These are phyloP conservation scores for Protosalanx chinensis DNA, from an alignment of 2,797 vertebrate genomes.

Conservation along the genomic window DNA sequence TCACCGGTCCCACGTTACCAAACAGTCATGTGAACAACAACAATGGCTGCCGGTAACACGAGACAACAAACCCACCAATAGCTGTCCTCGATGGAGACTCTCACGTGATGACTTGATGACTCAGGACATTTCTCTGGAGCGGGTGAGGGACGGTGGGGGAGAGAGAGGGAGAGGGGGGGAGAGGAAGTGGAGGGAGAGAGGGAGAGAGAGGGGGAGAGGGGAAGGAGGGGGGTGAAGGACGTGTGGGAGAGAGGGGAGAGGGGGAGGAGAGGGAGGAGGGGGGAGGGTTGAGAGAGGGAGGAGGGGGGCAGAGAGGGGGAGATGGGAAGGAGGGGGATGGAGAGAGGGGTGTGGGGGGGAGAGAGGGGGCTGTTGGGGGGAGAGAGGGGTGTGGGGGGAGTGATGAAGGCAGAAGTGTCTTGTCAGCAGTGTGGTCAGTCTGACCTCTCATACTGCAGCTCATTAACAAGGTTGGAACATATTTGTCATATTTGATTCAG, in stretches of 20 bases:
- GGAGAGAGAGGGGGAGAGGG: slow-evolving; percentile 6
- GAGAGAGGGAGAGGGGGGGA: not conserved
- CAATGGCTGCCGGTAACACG: not conserved
- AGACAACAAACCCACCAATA: slow-evolving; percentile 1
- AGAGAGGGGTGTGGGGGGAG: not conserved
- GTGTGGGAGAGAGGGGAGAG: not conserved
- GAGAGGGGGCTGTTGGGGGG: not conserved
- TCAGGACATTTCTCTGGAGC: not conserved
- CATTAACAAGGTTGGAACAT: too few species aligned
- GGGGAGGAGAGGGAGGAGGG: not conserved
- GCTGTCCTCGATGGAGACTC: not conserved
- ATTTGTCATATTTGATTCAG: too few species aligned
- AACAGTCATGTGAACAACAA: not conserved
- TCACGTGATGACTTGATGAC: slow-evolving; percentile 4
- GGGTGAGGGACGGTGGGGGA: not conserved
- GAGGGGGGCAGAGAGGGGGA: not conserved
- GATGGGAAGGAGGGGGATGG: not conserved
- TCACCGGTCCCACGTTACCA: not conserved
- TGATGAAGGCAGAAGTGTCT: not conserved
- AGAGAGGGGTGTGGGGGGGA: not conserved
- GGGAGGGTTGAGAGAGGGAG: too few species aligned
- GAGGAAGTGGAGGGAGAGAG: slow-evolving; percentile 5
- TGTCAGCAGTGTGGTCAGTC: not conserved
- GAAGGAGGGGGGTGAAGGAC: not conserved
- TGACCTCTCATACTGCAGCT: too few species aligned